Base-by-base conservation (phyloP, 2,797 vertebrate genomes). In the Uromys caudimaculatus region DNA sequence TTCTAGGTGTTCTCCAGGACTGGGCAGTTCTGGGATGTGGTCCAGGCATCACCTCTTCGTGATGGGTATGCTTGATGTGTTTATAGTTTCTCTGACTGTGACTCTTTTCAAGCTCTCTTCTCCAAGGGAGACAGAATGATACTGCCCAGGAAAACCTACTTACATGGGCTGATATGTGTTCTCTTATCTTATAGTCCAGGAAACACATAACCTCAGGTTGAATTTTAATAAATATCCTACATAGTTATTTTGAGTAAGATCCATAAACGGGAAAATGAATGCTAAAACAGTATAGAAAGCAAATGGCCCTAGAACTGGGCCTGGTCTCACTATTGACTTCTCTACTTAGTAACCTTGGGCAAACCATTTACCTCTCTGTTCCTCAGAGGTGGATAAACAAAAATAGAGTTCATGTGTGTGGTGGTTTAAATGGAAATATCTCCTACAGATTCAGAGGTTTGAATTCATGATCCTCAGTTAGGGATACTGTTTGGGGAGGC, bases 381-480 rank as follows among this genome's bases (percentile, higher is more conserved):
- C 71, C 85, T 92, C 81, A 82, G 58, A 96, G 60, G 56, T 44
- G 19, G 27, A 79, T n/a, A 95, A 89, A 69, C 88, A 90, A 90
- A 76, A 90, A 52, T 12, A 86, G 83, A 94, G 23, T 89, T 71
- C 56, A 41, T 90, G 10, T 32, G 19, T n/a, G 19, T 86, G 47
- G 35, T 52, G 47, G 12, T 52, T 86, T 16, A 29, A 52, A 69
- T 17, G 62, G 35, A 86, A 69, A 69, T 86, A 23, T 38, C 35
- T 19, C 47, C 47, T 69, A 16, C 32, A 69, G 50, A 21, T n/a
- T 69, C 21, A n/a, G 32, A 62, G 4, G 27, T 44, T 32, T 44
- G 81, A 32, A 32, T 44, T 44, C 38, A 44, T 62, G 56, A 50
- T 16, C 62, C 3, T 52, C 52, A 62, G 21, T 52, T 86, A 14